Evolutionary conservation across 2,113 vertebrate genomes (phyloP), one percentile per base, ranked within the genome.

Genomic region (Mobula hypostoma): DNA sequence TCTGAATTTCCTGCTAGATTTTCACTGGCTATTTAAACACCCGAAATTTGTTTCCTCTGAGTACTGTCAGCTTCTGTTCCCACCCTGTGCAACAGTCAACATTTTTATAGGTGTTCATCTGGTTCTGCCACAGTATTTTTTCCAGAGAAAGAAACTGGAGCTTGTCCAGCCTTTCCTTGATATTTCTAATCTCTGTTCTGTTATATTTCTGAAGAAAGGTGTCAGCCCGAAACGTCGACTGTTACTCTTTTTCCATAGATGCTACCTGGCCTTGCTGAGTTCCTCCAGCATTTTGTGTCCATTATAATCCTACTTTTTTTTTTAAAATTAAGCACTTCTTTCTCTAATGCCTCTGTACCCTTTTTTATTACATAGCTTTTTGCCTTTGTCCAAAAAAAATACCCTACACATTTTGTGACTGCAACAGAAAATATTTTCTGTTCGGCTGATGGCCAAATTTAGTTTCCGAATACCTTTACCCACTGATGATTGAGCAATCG

Each of bases 381-480:
- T 12, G 7, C 11, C 58, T 87, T 88, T 88, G 85, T n/a, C 85
- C 85, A 88, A 88, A 63, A 88, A 63, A 27, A 88, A 66, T 63
- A 88, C 58, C 29, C 29, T 56, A 27, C 80, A 27, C 80, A 83
- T 24, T 56, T 32, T 63, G 58, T 29, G 85, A n/a, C 24, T n/a
- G 27, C 58, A 29, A 61, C 58, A n/a, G 27, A 88, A 88, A 17
- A n/a, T 88, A 29, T 14, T 82, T 82, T 29, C 56, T 85, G 21
- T 24, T 88, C 24, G 85, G 12, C 27, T 87, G 83, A 5, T 27
- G 5, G 58, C 85, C 58, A n/a, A 88, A 63, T 63, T 61, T 63
- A 88, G 80, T 56, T 83, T 83, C 40, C 40, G 40, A 83, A 83
- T 56, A 56, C 80, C 40, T 83, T 83, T 48, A 58, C 27, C 58